Base-by-base conservation (phyloP, 2,113 vertebrate genomes). In the Alligator mississippiensis region DNA sequence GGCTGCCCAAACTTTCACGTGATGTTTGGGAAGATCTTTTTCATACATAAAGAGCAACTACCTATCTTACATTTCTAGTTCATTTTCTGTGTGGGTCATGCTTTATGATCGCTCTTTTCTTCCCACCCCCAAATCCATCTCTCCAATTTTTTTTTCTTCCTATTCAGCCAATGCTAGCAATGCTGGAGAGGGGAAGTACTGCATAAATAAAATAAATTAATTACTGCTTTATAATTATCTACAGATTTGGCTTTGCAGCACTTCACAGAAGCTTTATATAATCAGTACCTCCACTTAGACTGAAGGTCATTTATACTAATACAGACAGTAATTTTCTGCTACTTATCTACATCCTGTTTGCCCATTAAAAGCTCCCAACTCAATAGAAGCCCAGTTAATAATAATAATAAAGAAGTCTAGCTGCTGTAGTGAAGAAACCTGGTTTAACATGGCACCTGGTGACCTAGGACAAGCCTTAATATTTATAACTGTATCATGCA, bases 181-280 rank as follows among this genome's bases (percentile, higher is more conserved):
- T 89, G 54, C 2, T 82, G 85, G 80, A 6, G 63, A 90, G 91
- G 47, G 47, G 84, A 93, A 95, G 55, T 72, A 80, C 79, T 82
- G 57, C 6, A 18, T 85, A 74, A 94, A 77, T 89, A 70, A 88
- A 82, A 62, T 82, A 47, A 47, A 47, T 77, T 25, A 64, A 58
- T 61, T 59, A 22, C 77, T 75, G 47, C 0, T 90, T 80, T 88
- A 47, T 85, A 77, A 91, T 66, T 72, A 68, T 25, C 90, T 91
- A 21, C 87, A 92, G 80, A 1, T 57, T 85, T 81, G 30, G 78
- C 47, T 80, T 10, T 18, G 58, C 70, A 68, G 22, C 63, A 62
- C 80, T 85, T 86, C 57, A 82, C 1, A n/a, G 68, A 80, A 83
- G 25, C 30, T 59, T 34, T 75, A 28, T 34, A 59, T 87, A 64